Base-by-base conservation (phyloP, 1,140 invertebrate genomes). In the Trichonephila clavata region DNA sequence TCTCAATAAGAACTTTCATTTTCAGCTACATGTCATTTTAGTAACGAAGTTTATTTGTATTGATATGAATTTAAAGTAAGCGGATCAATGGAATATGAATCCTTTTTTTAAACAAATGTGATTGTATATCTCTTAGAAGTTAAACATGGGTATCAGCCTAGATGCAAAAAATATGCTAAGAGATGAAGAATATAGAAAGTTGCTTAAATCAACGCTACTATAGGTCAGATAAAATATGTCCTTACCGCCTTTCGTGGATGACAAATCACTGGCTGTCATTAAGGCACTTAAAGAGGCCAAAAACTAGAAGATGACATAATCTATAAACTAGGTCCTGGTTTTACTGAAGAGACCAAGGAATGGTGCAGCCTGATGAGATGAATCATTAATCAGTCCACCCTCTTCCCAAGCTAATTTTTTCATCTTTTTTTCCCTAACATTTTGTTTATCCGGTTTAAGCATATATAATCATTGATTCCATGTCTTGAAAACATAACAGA, bases 241-340 rank as follows among this genome's bases (percentile, higher is more conserved):
- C n/a, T 68, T 14, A 18, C 68, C 27, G 10, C 68, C 27, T 39
- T 27, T 27, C 71, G 18, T 16, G 18, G 27, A 39, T 86, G 84
- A 86, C 84, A 61, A 86, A 86, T 63, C 50, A 60, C 59, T 61
- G 24, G 18, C 59, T 86, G 84, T 86, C 84, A 86, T 86, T 86
- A 86, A 86, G 50, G 27, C 84, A 63, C 50, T 86, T 60, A 86
- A 60, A 86, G 60, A 60, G 60, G 59, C 27, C 84, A 65, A 60
- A 86, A 86, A 86, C 84, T 60, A 27, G 57, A 86, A 86, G 60
- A 86, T 86, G 84, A 59, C 84, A 86, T 86, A 86, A 86, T 86
- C 84, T 27, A 86, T 86, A 86, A 86, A 61, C 57, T 59, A 65
- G 39, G 84, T 13, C 39, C 24, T 59, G 60, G 24, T n/a, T 86